phyloP scores from a whole-genome alignment of 37 sponge, comb jelly and placozoan species.

The Bolinopsis microptera region DNA sequence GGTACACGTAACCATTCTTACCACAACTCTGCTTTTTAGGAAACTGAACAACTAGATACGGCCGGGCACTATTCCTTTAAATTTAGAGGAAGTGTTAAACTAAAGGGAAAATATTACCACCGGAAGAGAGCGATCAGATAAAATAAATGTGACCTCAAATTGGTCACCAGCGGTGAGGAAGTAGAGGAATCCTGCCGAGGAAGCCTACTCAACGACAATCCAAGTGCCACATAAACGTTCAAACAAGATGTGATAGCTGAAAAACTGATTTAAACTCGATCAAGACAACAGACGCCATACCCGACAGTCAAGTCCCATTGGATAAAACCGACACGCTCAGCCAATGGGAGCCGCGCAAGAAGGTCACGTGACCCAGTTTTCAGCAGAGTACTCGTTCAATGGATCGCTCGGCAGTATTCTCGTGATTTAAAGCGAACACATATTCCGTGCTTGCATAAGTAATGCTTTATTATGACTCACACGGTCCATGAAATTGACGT shows the following conservation, averaged over 20 bases:
- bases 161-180: too few species aligned
- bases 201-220: background rate
- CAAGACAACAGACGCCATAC: constrained; percentile 54
- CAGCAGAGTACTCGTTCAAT: background rate
- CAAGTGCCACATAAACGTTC: background rate
- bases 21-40: too few species aligned
- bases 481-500: background rate
- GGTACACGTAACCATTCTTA: too few species aligned
- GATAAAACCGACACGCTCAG: background rate
- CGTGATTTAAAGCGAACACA: background rate
- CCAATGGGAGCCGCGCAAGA: background rate
- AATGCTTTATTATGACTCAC: background rate
- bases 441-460: constrained; percentile 56
- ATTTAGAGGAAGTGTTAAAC: too few species aligned
- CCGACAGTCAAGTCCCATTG: background rate
- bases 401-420: background rate
- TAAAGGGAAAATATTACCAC: too few species aligned
- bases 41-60: too few species aligned
- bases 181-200: too few species aligned
- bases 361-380: constrained; percentile 5
- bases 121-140: background rate
- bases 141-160: too few species aligned
- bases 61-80: too few species aligned
- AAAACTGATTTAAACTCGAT: constrained; percentile 55
- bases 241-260: background rate